Evolutionary conservation across 2,113 vertebrate genomes (phyloP).

Genomic region (Tichodroma muraria): DNA sequence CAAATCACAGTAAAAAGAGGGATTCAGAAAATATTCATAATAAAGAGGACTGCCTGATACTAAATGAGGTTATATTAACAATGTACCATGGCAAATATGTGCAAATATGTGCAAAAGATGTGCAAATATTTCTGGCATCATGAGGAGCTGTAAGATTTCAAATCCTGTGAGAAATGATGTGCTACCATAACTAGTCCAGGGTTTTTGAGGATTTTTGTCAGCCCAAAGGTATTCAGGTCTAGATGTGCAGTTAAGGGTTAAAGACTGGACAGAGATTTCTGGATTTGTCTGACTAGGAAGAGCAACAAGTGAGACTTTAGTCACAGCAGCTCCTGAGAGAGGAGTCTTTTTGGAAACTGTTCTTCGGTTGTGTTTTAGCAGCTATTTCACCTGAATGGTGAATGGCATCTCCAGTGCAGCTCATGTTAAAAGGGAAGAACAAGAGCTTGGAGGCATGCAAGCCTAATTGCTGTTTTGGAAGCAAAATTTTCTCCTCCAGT

Average conservation of each 20-base stretch:
- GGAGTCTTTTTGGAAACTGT: neutral
- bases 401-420: neutral
- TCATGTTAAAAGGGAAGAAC: neutral
- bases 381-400: neutral
- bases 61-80: neutral
- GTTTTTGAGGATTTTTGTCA: neutral
- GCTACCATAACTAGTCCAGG: neutral
- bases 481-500: neutral
- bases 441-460: neutral
- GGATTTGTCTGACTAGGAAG: neutral
- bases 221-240: neutral
- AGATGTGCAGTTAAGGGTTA: neutral
- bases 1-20: neutral
- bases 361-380: neutral
- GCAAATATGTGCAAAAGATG: too few relatives aligned
- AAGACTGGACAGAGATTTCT: neutral
- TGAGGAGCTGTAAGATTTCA: neutral
- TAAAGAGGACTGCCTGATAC: neutral
- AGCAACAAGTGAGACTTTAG: neutral
- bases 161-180: neutral
- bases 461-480: neutral
- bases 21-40: neutral
- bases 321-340: neutral
- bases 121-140: neutral
- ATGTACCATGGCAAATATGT: neutral